phyloP scores from a whole-genome alignment of 2,888 invertebrate species.

The Periphyllus acericola region DNA sequence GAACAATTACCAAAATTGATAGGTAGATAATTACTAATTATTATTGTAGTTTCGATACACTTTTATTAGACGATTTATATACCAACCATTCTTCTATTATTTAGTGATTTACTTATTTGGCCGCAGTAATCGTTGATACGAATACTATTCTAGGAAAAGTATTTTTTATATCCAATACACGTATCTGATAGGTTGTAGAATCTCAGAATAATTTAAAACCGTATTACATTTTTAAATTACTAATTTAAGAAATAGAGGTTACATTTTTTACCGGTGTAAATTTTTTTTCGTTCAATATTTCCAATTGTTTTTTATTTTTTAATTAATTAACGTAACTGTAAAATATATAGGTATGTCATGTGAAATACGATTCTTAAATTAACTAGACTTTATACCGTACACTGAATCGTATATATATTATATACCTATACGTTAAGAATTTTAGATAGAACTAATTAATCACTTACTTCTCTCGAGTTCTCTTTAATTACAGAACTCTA shows the following conservation, averaged over 20 bases:
- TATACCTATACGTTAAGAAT: not conserved
- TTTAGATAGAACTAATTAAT: not conserved
- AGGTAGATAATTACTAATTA: not conserved
- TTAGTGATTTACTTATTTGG: not conserved
- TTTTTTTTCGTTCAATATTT: not conserved
- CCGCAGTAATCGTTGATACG: not conserved
- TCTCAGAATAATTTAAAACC: not conserved
- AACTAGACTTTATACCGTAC: not conserved
- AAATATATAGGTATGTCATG: not conserved
- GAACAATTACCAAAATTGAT: not conserved
- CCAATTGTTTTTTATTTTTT: not conserved
- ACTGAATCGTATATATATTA: no score
- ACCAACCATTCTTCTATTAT: not conserved
- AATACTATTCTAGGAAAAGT: not conserved
- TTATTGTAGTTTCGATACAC: not conserved
- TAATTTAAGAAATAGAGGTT: slow-evolving; percentile 2
- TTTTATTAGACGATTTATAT: not conserved
- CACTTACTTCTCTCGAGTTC: not conserved
- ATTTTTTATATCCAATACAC: not conserved
- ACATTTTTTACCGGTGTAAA: not conserved
- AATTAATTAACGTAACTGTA: not conserved
- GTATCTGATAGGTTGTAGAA: not conserved
- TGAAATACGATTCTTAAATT: not conserved
- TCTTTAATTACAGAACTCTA: not conserved
- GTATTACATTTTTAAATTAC: not conserved